Percentiles rank a stretch among this genome's conserved stretches.
Conservation (phyloP, 2,113 vertebrate genomes). For the Toxotes jaculatrix region DNA sequence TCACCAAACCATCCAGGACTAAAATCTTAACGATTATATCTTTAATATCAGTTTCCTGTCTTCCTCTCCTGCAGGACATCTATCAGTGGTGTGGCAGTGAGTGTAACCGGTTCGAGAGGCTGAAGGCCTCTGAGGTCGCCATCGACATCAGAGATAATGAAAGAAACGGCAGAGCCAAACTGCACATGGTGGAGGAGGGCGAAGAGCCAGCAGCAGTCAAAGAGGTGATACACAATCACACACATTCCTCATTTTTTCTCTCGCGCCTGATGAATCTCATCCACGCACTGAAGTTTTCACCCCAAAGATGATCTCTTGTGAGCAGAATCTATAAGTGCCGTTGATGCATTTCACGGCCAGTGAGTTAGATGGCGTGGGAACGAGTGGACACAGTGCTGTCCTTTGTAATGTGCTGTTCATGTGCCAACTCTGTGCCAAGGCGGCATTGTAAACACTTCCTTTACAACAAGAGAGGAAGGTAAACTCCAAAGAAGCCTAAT, state of each 20-base stretch:
- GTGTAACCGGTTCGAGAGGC: slow-evolving; percentile 81
- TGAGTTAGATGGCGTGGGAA: slow-evolving; percentile 61
- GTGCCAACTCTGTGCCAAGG: slow-evolving; percentile 58
- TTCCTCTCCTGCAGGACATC: slow-evolving; percentile 71
- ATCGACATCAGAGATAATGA: slow-evolving; percentile 86
- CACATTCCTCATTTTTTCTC: not conserved
- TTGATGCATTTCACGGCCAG: slow-evolving; percentile 35
- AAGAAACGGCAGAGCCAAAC: slow-evolving; percentile 82
- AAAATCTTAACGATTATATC: not conserved
- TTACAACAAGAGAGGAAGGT: slow-evolving; percentile 20
- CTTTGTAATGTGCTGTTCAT: slow-evolving; percentile 42
- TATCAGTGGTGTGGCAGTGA: slow-evolving; percentile 86
- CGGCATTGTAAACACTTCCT: slow-evolving; percentile 38
- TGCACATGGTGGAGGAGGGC: slow-evolving; percentile 83
- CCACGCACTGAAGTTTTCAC: not conserved
- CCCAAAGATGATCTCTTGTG: not conserved
- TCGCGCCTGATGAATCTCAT: not conserved
- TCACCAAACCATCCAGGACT: not conserved
- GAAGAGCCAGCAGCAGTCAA: slow-evolving; percentile 67
- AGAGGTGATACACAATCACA: slow-evolving; percentile 57
- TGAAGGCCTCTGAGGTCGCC: slow-evolving; percentile 82
- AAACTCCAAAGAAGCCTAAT: slow-evolving; percentile 23
- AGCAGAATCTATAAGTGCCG: not conserved
- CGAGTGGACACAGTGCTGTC: slow-evolving; percentile 33
- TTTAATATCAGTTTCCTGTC: not conserved